Percentiles rank a stretch among this genome's conserved stretches.
phyloP scores from a whole-genome alignment of 2,113 vertebrate species.

The Promerops cafer region DNA sequence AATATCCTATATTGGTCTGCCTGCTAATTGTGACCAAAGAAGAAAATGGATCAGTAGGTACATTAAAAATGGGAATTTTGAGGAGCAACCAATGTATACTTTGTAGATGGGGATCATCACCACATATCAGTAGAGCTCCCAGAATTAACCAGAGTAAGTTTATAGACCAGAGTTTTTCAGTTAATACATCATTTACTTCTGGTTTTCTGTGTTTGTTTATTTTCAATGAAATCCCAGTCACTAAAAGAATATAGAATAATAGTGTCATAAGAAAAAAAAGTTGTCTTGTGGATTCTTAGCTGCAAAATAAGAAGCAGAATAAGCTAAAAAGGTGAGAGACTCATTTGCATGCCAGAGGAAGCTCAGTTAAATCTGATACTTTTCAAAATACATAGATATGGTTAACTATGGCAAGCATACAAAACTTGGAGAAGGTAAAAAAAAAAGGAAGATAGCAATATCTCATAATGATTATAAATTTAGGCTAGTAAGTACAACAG shows the following conservation, averaged over 20 bases:
- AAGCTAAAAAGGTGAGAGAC: background rate
- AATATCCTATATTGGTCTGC: background rate
- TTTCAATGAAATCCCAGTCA: background rate
- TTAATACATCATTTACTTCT: background rate
- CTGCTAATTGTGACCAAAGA: background rate
- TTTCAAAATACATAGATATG: background rate
- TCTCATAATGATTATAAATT: background rate
- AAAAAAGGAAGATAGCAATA: background rate
- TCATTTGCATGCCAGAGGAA: background rate
- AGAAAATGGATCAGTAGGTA: background rate
- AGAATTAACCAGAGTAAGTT: background rate
- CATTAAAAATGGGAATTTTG: background rate
- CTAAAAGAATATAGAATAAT: background rate
- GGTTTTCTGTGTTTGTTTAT: background rate
- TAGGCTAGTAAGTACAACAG: background rate
- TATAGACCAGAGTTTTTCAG: background rate
- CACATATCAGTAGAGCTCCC: background rate
- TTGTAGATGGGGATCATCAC: background rate
- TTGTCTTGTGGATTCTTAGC: background rate
- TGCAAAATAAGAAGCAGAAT: background rate
- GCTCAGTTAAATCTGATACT: background rate
- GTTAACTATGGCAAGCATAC: background rate
- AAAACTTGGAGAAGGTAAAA: background rate
- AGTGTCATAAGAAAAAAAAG: background rate
- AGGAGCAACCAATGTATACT: background rate